Percentiles rank a stretch among this genome's conserved stretches.
Evolutionary conservation across 1,140 invertebrate genomes (phyloP).

Genomic region (Holcopasites calliopsidis): DNA sequence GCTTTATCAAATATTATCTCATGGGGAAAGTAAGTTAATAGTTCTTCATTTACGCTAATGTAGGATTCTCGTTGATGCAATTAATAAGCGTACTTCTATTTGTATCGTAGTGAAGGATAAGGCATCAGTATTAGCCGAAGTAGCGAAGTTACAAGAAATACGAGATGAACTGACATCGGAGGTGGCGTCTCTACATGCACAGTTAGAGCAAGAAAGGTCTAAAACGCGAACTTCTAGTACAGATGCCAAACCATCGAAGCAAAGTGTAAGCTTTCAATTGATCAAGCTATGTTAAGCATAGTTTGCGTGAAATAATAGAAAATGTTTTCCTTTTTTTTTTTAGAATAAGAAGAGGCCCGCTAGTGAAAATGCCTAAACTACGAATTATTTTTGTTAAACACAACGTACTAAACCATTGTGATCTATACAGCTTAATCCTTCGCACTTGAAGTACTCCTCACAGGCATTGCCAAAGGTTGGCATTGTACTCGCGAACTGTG

Average conservation of each 20-base stretch:
- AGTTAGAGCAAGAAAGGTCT: constrained; percentile 90
- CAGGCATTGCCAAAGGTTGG: no score
- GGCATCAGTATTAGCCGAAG: constrained; percentile 87
- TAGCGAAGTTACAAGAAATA: constrained; percentile 85
- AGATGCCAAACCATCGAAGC: constrained; percentile 80
- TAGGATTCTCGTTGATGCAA: neutral
- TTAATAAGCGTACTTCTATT: constrained; percentile 11
- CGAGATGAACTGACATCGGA: constrained; percentile 88
- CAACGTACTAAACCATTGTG: constrained; percentile 62
- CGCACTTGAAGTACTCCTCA: no score
- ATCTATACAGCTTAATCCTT: constrained; percentile 60
- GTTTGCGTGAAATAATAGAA: no score
- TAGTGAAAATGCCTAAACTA: constrained; percentile 72
- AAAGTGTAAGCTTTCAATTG: constrained; percentile 66
- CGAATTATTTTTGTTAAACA: constrained; percentile 34
- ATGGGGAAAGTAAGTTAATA: constrained; percentile 86
- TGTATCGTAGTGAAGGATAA: constrained; percentile 86
- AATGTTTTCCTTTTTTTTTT: constrained; percentile 61
- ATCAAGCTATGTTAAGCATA: neutral
- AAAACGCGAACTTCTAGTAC: constrained; percentile 83
- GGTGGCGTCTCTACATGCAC: constrained; percentile 84
- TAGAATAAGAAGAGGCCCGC: constrained; percentile 74
- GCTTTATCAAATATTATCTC: constrained; percentile 87
- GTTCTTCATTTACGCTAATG: neutral
- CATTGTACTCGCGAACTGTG: no score